A percentile compares a stretch with the other conserved stretches of the same genome.
Conservation (phyloP, 1,140 invertebrate genomes). For the Drosophila bocqueti region DNA sequence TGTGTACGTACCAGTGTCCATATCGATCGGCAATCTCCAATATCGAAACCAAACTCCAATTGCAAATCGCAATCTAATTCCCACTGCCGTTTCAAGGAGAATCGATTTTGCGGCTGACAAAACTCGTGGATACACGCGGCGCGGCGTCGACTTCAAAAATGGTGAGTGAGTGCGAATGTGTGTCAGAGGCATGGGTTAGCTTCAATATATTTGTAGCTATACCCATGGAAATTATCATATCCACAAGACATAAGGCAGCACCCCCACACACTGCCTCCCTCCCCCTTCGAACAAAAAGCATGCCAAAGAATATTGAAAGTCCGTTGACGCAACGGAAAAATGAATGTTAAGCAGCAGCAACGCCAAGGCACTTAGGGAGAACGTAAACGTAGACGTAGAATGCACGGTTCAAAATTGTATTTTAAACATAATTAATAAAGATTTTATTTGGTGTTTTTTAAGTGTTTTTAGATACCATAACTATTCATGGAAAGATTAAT, state of each 20-base stretch:
- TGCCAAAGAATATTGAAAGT: conserved; percentile 74
- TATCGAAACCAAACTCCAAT: conserved; percentile 6
- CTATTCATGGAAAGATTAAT: neutral
- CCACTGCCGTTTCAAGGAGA: conserved; percentile 38
- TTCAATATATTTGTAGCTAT: neutral
- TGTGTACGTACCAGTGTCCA: conserved; percentile 15
- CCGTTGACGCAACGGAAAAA: conserved; percentile 72
- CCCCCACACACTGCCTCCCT: conserved; percentile 7
- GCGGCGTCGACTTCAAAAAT: conserved; percentile 44
- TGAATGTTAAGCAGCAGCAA: conserved; percentile 60
- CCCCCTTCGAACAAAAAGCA: conserved; percentile 34
- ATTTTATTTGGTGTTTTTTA: neutral
- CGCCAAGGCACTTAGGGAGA: conserved; percentile 40
- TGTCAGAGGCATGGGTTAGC: conserved; percentile 37
- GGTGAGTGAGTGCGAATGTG: conserved; percentile 63
- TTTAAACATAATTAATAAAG: neutral
- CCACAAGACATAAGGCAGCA: conserved; percentile 2
- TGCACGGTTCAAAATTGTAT: conserved; percentile 16
- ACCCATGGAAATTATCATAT: conserved; percentile 37
- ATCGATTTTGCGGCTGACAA: conserved; percentile 31
- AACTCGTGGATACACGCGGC: conserved; percentile 46
- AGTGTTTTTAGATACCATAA: neutral
- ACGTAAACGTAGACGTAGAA: conserved; percentile 50
- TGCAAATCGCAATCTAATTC: conserved; percentile 27
- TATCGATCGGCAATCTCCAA: conserved; percentile 8